Conservation (phyloP, 2,888 invertebrate genomes). For the Campopleginae sp. region DNA sequence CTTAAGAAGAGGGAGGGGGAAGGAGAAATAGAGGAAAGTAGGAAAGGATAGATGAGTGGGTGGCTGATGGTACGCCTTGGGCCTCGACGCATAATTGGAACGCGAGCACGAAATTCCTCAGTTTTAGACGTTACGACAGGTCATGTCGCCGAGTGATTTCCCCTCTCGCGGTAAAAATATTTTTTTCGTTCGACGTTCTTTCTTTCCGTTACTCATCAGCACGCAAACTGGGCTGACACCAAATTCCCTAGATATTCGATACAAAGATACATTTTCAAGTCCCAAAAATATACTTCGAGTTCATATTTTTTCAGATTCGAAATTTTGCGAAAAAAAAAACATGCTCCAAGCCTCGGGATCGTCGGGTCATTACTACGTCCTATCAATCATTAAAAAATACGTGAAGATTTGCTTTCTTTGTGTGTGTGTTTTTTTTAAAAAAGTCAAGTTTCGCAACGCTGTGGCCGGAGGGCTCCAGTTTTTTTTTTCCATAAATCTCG, state of each 20-base stretch:
- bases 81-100: slow-evolving; percentile 63
- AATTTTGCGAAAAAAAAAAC: background rate
- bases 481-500: no score
- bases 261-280: slow-evolving; percentile 6
- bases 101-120: slow-evolving; percentile 61
- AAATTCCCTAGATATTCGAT: background rate
- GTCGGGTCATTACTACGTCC: background rate
- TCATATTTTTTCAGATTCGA: background rate
- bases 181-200: slow-evolving; percentile 12
- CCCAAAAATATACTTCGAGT: background rate
- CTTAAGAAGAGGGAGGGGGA: background rate
- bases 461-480: no score
- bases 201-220: background rate
- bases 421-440: background rate
- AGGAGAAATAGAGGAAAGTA: slow-evolving; percentile 23
- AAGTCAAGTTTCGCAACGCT: no score
- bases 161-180: slow-evolving; percentile 1
- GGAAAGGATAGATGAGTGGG: slow-evolving; percentile 32
- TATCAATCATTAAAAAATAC: background rate
- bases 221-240: background rate
- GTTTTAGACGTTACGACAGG: slow-evolving; percentile 63
- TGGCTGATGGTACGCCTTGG: slow-evolving; percentile 25
- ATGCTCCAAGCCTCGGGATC: background rate
- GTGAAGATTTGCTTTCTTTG: background rate
- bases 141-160: slow-evolving; percentile 43